These are phyloP conservation scores for Pheosia gnoma DNA, from an alignment of 2,888 invertebrate genomes.

Conservation along the genomic window DNA sequence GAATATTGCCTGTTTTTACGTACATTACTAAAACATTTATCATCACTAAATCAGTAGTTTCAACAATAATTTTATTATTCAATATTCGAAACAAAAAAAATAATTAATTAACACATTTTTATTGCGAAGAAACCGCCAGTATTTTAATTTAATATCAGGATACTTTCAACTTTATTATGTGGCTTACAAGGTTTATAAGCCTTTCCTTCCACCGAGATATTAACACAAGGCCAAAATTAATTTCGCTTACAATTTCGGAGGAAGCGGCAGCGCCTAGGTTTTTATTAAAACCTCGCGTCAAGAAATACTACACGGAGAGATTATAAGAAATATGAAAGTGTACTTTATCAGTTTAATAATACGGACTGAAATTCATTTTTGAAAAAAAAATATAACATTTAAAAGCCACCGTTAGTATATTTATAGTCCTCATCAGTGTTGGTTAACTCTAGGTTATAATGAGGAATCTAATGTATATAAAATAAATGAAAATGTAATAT, in stretches of 20 bases:
- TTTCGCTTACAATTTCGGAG: constrained; percentile 47
- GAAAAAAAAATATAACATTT: no score
- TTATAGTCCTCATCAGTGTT: no score
- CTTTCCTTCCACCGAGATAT: constrained; percentile 50
- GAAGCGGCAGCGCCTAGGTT: constrained; percentile 31
- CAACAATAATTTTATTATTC: constrained; percentile 13
- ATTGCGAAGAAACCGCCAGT: constrained; percentile 23
- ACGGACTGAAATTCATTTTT: neutral
- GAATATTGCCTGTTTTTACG: no score
- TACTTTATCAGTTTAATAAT: constrained; percentile 17
- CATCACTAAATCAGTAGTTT: neutral
- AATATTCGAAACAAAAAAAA: constrained; percentile 9
- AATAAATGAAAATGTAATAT: neutral
- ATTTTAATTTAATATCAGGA: constrained; percentile 32
- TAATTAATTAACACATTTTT: constrained; percentile 31
- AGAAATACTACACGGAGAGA: constrained; percentile 19
- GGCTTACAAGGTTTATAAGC: constrained; percentile 41
- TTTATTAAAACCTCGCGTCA: constrained; percentile 41
- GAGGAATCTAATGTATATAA: no score
- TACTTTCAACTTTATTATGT: constrained; percentile 16
- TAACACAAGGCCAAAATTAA: constrained; percentile 57
- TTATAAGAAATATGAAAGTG: constrained; percentile 15
- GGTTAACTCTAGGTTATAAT: no score
- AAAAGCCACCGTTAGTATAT: no score
- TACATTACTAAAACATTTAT: neutral